phyloP scores from a whole-genome alignment of 2,888 invertebrate genomes.

The Corbicula japonica region DNA sequence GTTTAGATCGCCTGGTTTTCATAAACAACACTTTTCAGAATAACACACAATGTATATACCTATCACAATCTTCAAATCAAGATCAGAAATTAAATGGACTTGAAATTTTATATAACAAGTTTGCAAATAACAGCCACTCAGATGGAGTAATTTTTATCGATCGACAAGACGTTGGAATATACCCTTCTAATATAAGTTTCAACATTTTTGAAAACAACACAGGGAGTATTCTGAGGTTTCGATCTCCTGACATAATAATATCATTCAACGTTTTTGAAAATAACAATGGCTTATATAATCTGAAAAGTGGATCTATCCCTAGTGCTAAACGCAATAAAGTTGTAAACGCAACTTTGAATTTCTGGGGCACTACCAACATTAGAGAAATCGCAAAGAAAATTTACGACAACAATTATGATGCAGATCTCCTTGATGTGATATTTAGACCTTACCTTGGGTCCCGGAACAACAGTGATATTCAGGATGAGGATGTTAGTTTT shows the following conservation, averaged over 20 bases:
- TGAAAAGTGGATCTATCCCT: slow-evolving; percentile 17
- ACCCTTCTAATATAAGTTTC: slow-evolving; percentile 3
- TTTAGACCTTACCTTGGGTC: slow-evolving; percentile 55
- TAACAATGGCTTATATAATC: slow-evolving; percentile 35
- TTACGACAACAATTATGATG: slow-evolving; percentile 51
- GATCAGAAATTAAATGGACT: background rate
- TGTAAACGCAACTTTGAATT: slow-evolving; percentile 59
- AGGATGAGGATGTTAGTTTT: slow-evolving; percentile 33
- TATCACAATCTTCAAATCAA: background rate
- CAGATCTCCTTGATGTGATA: slow-evolving; percentile 29
- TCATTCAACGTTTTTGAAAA: slow-evolving; percentile 55
- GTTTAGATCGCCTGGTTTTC: background rate
- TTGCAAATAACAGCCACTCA: slow-evolving; percentile 1
- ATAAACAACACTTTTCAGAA: slow-evolving; percentile 6
- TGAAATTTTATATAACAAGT: slow-evolving; percentile 13
- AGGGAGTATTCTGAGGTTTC: slow-evolving; percentile 24
- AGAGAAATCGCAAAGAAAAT: slow-evolving; percentile 41
- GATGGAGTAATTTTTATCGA: slow-evolving; percentile 5
- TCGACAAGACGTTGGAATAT: background rate
- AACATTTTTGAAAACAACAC: slow-evolving; percentile 42
- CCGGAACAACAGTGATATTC: slow-evolving; percentile 39
- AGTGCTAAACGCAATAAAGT: background rate
- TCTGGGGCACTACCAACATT: slow-evolving; percentile 56
- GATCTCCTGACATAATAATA: slow-evolving; percentile 28
- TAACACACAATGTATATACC: background rate